Evolutionary conservation across 2,888 invertebrate species (phyloP).

Genomic region (Drosophila testacea): DNA sequence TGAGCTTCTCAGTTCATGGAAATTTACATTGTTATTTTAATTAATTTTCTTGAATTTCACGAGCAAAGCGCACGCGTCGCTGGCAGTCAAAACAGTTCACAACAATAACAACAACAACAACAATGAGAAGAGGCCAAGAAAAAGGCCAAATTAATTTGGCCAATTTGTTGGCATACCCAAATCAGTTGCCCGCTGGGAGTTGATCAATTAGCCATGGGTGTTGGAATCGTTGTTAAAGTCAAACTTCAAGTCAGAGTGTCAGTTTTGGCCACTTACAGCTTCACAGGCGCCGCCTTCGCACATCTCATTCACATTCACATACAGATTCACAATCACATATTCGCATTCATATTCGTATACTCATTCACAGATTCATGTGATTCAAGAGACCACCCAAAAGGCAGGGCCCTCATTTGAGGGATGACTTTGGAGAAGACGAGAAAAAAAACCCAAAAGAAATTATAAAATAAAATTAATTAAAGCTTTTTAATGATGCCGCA

Average conservation of each 20-base stretch:
- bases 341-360: background rate
- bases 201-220: slow-evolving; percentile 79
- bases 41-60: slow-evolving; percentile 68
- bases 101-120: slow-evolving; percentile 28
- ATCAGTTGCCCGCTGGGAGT: slow-evolving; percentile 74
- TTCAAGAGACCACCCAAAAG: slow-evolving; percentile 65
- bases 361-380: slow-evolving; percentile 8
- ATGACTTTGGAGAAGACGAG: slow-evolving; percentile 52
- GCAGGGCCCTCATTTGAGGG: slow-evolving; percentile 59
- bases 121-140: background rate
- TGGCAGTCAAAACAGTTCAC: slow-evolving; percentile 73
- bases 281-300: slow-evolving; percentile 77
- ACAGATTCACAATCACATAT: slow-evolving; percentile 3
- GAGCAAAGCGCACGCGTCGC: slow-evolving; percentile 67
- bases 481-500: slow-evolving; percentile 76
- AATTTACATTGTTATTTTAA: slow-evolving; percentile 77
- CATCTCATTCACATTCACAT: slow-evolving; percentile 27
- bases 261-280: slow-evolving; percentile 64
- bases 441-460: background rate
- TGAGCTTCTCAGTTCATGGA: slow-evolving; percentile 57
- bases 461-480: slow-evolving; percentile 70
- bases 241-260: slow-evolving; percentile 3
- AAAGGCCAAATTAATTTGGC: slow-evolving; percentile 74
- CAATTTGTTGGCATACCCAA: slow-evolving; percentile 78
- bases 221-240: slow-evolving; percentile 46